A percentile compares a stretch with the other conserved stretches of the same genome.
Evolutionary conservation across 2,797 vertebrate species (phyloP).

Genomic region (Synaphobranchus kaupii): DNA sequence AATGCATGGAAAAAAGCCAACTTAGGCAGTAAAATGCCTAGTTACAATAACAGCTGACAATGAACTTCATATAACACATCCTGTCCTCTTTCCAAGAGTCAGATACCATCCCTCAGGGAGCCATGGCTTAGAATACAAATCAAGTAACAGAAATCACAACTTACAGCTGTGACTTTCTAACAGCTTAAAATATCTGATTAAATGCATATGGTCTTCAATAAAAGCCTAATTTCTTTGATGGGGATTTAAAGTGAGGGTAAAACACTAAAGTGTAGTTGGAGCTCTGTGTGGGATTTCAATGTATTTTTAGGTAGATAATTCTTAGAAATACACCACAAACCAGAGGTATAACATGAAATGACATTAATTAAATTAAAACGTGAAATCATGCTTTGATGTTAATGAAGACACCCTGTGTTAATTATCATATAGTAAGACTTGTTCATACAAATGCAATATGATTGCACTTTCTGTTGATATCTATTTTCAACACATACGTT

Average conservation of each 20-base stretch:
- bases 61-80: background rate
- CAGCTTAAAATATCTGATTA: background rate
- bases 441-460: slow-evolving; percentile 2
- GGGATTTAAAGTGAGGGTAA: background rate
- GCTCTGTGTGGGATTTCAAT: background rate
- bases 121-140: background rate
- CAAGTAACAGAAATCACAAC: background rate
- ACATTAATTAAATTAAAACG: background rate
- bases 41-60: background rate
- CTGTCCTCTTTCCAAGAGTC: background rate
- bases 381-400: background rate
- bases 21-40: background rate
- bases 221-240: background rate
- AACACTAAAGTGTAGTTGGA: background rate
- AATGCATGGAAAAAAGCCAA: background rate
- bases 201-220: background rate
- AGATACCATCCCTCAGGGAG: background rate
- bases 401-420: background rate
- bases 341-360: background rate
- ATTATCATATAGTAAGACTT: background rate
- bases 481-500: background rate
- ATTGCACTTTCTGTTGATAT: background rate
- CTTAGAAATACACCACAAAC: background rate
- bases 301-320: background rate
- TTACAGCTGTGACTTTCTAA: background rate